phyloP scores from a whole-genome alignment of 2,888 invertebrate species.

The Drosophila testacea region DNA sequence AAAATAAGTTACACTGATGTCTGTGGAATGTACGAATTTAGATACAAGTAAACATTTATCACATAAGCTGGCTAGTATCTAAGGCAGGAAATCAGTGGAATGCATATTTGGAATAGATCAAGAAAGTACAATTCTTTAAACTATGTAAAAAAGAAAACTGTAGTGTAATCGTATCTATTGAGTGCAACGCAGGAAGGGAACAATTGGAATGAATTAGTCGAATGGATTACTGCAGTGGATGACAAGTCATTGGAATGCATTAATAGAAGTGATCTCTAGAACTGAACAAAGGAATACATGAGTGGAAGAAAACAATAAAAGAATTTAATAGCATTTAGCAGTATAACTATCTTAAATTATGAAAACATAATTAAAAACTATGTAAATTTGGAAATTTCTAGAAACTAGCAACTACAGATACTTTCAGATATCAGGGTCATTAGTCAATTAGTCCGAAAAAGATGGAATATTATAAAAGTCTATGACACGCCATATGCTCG shows the following conservation, averaged over 20 bases:
- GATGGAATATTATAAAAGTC: background rate
- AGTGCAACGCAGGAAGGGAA: background rate
- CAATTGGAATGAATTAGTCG: background rate
- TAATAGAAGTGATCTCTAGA: background rate
- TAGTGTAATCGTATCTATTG: background rate
- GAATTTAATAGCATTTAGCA: too few relatives aligned
- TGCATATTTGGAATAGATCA: background rate
- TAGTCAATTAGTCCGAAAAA: too few relatives aligned
- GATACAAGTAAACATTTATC: background rate
- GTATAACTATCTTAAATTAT: too few relatives aligned
- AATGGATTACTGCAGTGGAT: background rate
- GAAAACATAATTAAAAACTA: too few relatives aligned
- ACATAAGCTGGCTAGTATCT: too few relatives aligned
- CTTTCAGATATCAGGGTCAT: background rate
- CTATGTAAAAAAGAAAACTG: too few relatives aligned
- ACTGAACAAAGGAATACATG: too few relatives aligned
- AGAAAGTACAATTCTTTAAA: too few relatives aligned
- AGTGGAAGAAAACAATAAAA: too few relatives aligned
- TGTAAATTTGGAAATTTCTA: background rate
- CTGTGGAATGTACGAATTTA: background rate
- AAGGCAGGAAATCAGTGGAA: background rate
- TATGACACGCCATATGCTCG: background rate
- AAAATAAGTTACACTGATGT: background rate
- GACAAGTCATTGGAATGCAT: background rate
- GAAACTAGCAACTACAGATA: background rate